phyloP scores from a whole-genome alignment of 2,888 invertebrate species.

The Melanostoma scalare region DNA sequence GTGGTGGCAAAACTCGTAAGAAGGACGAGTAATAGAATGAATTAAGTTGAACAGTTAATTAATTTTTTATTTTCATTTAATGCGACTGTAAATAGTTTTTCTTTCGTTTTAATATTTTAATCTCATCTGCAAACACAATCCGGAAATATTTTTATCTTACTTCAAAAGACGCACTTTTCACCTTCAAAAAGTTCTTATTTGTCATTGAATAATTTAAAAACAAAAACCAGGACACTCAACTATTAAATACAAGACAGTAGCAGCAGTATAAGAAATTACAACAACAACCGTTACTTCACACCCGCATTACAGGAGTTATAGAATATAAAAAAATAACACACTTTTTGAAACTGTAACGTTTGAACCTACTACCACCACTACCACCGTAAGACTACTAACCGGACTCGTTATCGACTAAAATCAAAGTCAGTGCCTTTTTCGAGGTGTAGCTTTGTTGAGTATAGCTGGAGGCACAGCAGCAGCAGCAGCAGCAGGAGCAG shows the following conservation, averaged over 20 bases:
- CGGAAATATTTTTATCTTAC: no score
- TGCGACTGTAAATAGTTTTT: no score
- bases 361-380: constrained; percentile 71
- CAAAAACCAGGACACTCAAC: constrained; percentile 36
- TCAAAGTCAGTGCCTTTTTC: constrained; percentile 72
- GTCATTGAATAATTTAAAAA: constrained; percentile 2
- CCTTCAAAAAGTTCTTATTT: constrained; percentile 14
- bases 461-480: constrained; percentile 32
- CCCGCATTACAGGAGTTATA: no score
- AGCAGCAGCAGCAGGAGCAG: constrained; percentile 8
- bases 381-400: constrained; percentile 72
- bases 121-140: no score
- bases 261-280: constrained; percentile 21
- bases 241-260: constrained; percentile 20
- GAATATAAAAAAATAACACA: constrained; percentile 16
- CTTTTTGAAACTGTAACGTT: constrained; percentile 57
- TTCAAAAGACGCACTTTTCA: constrained; percentile 22
- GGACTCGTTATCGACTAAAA: constrained; percentile 72
- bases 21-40: no score
- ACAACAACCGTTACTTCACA: constrained; percentile 55
- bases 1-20: no score
- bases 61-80: no score
- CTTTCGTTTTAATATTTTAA: neutral
- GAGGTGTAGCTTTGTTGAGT: constrained; percentile 53
- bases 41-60: neutral